phyloP scores from a whole-genome alignment of 37 sponge, comb jelly and placozoan species.

The Hormiphora californensis region DNA sequence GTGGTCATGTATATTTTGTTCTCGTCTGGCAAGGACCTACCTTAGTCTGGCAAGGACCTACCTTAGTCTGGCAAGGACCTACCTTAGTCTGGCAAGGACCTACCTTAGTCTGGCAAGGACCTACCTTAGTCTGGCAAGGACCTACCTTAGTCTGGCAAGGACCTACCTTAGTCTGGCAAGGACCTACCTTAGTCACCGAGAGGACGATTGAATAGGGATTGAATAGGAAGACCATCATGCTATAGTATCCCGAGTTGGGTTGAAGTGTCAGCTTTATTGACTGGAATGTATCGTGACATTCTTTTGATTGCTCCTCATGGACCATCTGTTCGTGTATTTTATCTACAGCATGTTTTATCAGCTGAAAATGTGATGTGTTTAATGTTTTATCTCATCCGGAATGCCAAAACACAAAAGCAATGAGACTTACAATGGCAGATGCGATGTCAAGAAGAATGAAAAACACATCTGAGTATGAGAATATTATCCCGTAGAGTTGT shows the following conservation, averaged over 20 bases:
- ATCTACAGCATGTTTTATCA: neutral
- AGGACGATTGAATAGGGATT: slow-evolving; percentile 45
- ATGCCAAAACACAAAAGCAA: too few relatives aligned
- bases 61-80: too few relatives aligned
- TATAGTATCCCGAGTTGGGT: slow-evolving; percentile 22
- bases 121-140: too few relatives aligned
- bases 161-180: too few relatives aligned
- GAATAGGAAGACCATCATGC: slow-evolving; percentile 19
- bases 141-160: too few relatives aligned
- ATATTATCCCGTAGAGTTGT: neutral
- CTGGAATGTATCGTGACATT: neutral
- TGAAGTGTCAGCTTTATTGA: neutral
- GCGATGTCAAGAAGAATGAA: slow-evolving; percentile 28
- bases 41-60: too few relatives aligned
- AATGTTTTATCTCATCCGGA: neutral
- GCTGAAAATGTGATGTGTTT: slow-evolving; percentile 1
- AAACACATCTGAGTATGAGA: neutral
- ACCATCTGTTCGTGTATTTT: slow-evolving; percentile 39
- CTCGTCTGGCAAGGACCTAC: slow-evolving; percentile 21
- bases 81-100: too few relatives aligned
- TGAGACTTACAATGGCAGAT: neutral
- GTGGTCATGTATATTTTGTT: neutral
- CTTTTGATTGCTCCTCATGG: neutral
- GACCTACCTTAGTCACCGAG: neutral
- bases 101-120: too few relatives aligned